Evolutionary conservation across 2,797 vertebrate genomes (phyloP), one percentile per base, ranked within the genome.

Genomic region (Hippopotamyrus pictus): DNA sequence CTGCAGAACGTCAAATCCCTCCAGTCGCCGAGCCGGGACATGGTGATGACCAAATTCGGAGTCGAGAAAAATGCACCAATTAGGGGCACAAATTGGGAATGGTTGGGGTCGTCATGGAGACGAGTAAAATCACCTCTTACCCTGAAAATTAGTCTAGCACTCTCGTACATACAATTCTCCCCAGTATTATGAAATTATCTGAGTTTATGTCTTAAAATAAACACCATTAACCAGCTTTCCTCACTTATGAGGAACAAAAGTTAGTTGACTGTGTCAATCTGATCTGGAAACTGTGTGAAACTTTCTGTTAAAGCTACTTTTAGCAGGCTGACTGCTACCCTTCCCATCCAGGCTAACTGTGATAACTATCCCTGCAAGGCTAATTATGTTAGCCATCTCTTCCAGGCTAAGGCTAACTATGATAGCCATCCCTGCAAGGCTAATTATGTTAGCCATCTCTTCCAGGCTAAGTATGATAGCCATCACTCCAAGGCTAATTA

Each of bases 71-170:
- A 83, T 88, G 87, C 50, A 62, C 6, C 50, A 79, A 57, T 44
- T 76, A 11, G 54, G 86, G 65, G 54, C 37, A 44, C 33, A 83
- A 86, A 90, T 65, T 53, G 59, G 37, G 53, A 50, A 89, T 86
- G 88, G 76, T 88, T 88, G 73, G 73, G 86, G 88, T 87, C 29
- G 83, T 65, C 82, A 87, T 88, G 79, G 84, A 89, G 88, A 88
- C 51, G 11, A 88, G 73, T 82, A 89, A 25, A 46, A 85, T 22
- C 50, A n/a, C 65, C 83, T 86, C 51, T 79, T 90, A 90, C 73
- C 88, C 57, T 89, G 82, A 51, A 51, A 84, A 84, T 84, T 29
- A 84, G 46, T 22, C 82, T 22, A 0, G 46, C 82, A 51, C n/a
- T 14, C 46, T 22, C 44, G 17, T 48, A 29, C 46, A 50, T 51